phyloP scores from a whole-genome alignment of 1,140 invertebrate species.

The Ceratina japonica region DNA sequence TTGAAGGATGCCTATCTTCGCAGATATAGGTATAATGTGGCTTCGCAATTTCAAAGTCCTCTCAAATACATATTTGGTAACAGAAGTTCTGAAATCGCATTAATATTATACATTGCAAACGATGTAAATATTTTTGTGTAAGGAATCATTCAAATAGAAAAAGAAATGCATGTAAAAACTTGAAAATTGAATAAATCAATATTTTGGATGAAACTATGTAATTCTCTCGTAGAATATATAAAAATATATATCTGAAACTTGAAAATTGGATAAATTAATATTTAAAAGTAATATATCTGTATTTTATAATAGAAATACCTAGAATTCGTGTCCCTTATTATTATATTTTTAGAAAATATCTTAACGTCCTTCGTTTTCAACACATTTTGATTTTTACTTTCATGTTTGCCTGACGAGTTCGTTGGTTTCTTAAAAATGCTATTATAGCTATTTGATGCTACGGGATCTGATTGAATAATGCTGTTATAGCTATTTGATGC shows the following conservation, averaged over 20 bases:
- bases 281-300: neutral
- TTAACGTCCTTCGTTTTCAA: no score
- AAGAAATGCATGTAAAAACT: neutral
- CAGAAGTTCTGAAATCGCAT: constrained; percentile 26
- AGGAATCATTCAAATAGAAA: neutral
- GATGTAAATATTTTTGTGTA: neutral
- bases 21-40: neutral
- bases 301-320: constrained; percentile 28
- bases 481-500: no score
- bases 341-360: neutral
- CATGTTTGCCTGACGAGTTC: neutral
- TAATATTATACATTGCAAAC: neutral
- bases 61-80: neutral
- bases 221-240: neutral
- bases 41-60: constrained; percentile 6
- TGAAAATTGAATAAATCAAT: neutral
- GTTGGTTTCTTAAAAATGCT: neutral
- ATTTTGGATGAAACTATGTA: constrained; percentile 18
- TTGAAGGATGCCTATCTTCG: neutral
- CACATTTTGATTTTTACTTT: no score
- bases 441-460: no score
- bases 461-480: neutral
- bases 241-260: neutral
- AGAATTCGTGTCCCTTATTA: neutral
- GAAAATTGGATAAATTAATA: neutral